Base-by-base conservation (phyloP, 2,888 invertebrate species). In the Phalera bucephala region DNA sequence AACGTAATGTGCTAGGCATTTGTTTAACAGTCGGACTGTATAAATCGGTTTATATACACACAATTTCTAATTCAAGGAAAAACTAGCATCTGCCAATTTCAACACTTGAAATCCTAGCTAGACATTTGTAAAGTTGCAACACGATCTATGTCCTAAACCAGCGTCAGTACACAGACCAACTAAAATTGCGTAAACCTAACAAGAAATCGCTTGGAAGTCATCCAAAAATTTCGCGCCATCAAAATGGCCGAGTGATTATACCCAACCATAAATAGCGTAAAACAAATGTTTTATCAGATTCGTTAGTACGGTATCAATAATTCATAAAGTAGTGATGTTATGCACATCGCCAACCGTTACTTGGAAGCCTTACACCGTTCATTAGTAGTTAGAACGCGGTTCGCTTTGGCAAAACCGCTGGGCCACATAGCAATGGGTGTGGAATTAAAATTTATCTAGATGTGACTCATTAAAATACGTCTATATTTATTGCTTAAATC, bases 381-480 rank as follows among this genome's bases (percentile, higher is more conserved):
- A 89, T 88, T 88, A 85, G 88, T 87, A 87, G 82, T 88, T 82
- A 71, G 61, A 68, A 70, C 84, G 81, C 80, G 79, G 76, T 62
- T 65, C 55, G 78, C 88, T 89, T 88, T 89, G 88, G 88, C 88
- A 88, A 86, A 87, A 86, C 87, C 88, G 84, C 82, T 86, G 84
- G 70, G 80, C 77, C 70, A 84, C 81, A 84, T 85, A 79, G 72
- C 78, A 50, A 56, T 70, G 59, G 47, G 50, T 67, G 45, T 27
- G 15, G 77, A 76, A 53, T 27, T 65, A 66, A 39, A 59, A 20
- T 14, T 20, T 29, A 19, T 6, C 48, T 52, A 60, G 68, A 53
- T 68, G 62, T 53, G 47, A 6, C 68, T 29, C 29, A 29, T n/a
- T 0, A 7, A 11, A 27, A 29, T 22, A 17, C 9, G n/a, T n/a